Evolutionary conservation across 1,140 invertebrate genomes (phyloP).

Genomic region (Sarcophaga bullata): DNA sequence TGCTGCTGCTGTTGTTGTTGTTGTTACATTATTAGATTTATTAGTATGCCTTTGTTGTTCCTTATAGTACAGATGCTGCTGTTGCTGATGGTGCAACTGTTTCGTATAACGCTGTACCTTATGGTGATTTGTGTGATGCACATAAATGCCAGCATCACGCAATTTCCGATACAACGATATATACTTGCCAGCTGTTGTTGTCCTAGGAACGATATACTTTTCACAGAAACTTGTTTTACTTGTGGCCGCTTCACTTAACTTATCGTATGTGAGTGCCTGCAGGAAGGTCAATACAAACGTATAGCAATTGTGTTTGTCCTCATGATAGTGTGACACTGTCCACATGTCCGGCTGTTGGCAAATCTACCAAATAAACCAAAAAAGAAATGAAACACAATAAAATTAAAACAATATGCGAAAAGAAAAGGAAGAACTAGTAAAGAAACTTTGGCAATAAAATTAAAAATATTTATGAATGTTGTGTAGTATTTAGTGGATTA

Average conservation of each 20-base stretch:
- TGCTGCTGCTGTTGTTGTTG: constrained; percentile 43
- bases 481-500: too few species aligned
- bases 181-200: constrained; percentile 81
- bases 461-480: too few species aligned
- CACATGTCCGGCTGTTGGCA: constrained; percentile 72
- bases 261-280: constrained; percentile 71
- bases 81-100: constrained; percentile 47
- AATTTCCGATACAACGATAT: constrained; percentile 80
- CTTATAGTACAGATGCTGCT: constrained; percentile 29
- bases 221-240: constrained; percentile 75
- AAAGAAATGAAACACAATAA: constrained; percentile 31
- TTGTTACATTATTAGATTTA: constrained; percentile 38
- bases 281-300: constrained; percentile 82
- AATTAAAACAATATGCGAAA: not conserved
- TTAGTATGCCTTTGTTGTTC: constrained; percentile 33
- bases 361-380: constrained; percentile 61
- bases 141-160: constrained; percentile 67
- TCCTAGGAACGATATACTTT: constrained; percentile 79
- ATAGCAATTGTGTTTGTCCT: constrained; percentile 81
- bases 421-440: not conserved
- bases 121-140: constrained; percentile 60
- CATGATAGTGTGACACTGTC: constrained; percentile 75
- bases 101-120: constrained; percentile 1
- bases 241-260: constrained; percentile 71
- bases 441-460: too few species aligned